Evolutionary conservation across 2,113 vertebrate genomes (phyloP).

Genomic region (Chamaetylas fuelleborni): DNA sequence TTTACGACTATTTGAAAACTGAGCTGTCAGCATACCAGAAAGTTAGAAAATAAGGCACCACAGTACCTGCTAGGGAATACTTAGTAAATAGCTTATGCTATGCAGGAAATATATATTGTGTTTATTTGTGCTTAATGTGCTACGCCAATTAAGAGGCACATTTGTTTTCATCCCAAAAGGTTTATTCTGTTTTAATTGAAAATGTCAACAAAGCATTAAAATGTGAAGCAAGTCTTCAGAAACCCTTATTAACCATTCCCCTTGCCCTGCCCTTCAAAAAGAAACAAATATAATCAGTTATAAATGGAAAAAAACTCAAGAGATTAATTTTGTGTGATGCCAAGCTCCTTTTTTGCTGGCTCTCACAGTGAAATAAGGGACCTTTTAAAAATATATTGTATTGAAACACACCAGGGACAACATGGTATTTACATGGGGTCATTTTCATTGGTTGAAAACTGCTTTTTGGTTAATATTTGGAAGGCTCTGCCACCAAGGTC

Average conservation of each 20-base stretch:
- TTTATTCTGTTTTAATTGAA: not conserved
- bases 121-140: not conserved
- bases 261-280: not conserved
- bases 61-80: not conserved
- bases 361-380: not conserved
- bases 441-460: not conserved
- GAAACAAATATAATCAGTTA: not conserved
- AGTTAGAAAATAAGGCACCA: not conserved
- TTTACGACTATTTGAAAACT: not conserved
- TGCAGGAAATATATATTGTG: not conserved
- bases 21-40: not conserved
- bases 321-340: not conserved
- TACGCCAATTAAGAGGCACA: not conserved
- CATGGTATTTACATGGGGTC: not conserved
- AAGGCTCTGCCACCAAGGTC: no score
- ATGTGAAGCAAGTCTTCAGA: not conserved
- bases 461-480: not conserved
- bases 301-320: not conserved
- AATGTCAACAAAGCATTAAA: not conserved
- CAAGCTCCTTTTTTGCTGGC: not conserved
- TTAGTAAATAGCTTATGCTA: not conserved
- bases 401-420: not conserved
- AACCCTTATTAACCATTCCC: not conserved
- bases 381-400: fast-evolving
- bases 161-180: not conserved